Percentiles rank a stretch among this genome's conserved stretches.
Evolutionary conservation across 1,140 invertebrate genomes (phyloP).

Genomic region (Pseudomyrmex sp.): DNA sequence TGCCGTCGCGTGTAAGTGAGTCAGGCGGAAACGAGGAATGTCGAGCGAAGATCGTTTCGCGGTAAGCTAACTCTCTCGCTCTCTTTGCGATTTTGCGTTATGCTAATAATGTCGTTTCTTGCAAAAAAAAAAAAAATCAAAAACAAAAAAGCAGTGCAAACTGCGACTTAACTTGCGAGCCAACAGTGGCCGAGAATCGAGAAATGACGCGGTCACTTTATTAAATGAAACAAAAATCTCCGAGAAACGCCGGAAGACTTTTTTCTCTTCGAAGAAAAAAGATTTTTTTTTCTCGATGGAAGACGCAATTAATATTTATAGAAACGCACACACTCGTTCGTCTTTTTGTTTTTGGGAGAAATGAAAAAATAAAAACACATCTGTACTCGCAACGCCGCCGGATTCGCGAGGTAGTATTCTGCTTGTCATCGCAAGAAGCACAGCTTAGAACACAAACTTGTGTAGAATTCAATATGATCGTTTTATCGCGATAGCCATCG

Average conservation of each 20-base stretch:
- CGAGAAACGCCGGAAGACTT: not conserved
- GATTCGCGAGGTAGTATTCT: too few species aligned
- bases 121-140: not conserved
- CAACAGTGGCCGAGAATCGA: too few species aligned
- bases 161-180: not conserved
- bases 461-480: constrained; percentile 38
- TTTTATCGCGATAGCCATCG: constrained; percentile 40
- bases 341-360: too few species aligned
- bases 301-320: too few species aligned
- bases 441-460: constrained; percentile 26
- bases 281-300: too few species aligned
- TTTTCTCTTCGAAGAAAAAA: not conserved
- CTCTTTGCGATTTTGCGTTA: constrained; percentile 47
- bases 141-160: not conserved
- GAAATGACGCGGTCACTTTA: too few species aligned
- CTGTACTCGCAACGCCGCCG: not conserved
- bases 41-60: constrained; percentile 63
- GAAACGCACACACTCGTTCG: too few species aligned
- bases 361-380: too few species aligned
- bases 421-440: constrained; percentile 20
- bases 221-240: not conserved
- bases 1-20: constrained; percentile 67
- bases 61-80: constrained; percentile 43
- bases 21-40: constrained; percentile 70
- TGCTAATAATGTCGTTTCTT: constrained; percentile 23